These are phyloP conservation scores for Harpagifer antarcticus DNA, from an alignment of 2,797 vertebrate species.

Conservation along the genomic window DNA sequence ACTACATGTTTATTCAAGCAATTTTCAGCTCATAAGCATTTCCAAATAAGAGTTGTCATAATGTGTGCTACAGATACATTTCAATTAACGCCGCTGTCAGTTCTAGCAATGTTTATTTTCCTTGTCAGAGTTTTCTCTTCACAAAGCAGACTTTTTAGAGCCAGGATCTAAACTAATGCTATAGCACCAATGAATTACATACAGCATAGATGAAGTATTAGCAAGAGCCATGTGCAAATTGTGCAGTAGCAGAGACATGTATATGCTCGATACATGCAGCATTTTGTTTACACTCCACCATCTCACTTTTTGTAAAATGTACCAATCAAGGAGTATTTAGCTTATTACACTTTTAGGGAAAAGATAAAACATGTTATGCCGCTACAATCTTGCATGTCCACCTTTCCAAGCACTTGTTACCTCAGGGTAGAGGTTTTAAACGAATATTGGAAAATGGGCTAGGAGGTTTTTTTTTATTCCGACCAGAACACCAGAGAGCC, in stretches of 20 bases:
- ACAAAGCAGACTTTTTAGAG: neutral
- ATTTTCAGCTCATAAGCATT: slow-evolving; percentile 7
- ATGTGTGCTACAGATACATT: slow-evolving; percentile 13
- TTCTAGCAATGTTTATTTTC: neutral
- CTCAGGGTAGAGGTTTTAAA: neutral
- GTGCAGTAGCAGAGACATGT: neutral
- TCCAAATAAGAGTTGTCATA: slow-evolving; percentile 25
- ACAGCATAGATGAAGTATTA: no score
- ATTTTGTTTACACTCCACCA: slow-evolving; percentile 2
- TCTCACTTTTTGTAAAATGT: no score
- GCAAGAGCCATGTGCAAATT: neutral
- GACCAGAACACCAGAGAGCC: neutral
- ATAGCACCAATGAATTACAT: neutral
- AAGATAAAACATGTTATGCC: neutral
- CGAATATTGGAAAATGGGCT: neutral
- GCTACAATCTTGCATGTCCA: neutral
- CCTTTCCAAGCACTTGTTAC: slow-evolving; percentile 8
- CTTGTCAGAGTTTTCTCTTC: slow-evolving; percentile 1
- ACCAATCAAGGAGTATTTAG: neutral
- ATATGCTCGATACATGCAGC: neutral
- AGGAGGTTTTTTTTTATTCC: neutral
- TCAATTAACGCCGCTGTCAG: slow-evolving; percentile 25
- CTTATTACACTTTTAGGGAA: neutral
- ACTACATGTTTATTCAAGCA: slow-evolving; percentile 33
- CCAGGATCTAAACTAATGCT: neutral